These are phyloP conservation scores for Lanius ludovicianus DNA, from an alignment of 2,113 vertebrate species.

Conservation along the genomic window DNA sequence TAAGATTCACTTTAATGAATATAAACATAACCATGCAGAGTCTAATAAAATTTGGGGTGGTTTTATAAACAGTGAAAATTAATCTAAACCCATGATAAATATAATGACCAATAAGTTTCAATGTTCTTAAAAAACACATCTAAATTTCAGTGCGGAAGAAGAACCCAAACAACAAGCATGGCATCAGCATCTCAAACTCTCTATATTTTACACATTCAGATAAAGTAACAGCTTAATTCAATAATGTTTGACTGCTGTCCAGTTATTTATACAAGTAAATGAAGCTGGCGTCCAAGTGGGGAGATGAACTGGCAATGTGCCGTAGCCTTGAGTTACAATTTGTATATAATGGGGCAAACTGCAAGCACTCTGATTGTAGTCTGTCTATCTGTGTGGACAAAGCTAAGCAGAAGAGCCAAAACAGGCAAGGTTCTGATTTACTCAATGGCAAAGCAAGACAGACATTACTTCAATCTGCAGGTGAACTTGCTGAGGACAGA, in stretches of 20 bases:
- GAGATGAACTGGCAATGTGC: neutral
- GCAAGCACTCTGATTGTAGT: neutral
- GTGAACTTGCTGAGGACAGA: neutral
- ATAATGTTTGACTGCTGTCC: neutral
- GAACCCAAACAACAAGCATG: accelerated
- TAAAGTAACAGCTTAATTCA: constrained; percentile 15
- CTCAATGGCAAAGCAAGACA: neutral
- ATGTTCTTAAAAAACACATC: neutral
- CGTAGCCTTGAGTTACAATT: neutral
- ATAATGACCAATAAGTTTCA: neutral
- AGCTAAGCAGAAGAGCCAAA: neutral
- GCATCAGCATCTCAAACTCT: neutral
- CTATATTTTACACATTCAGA: neutral
- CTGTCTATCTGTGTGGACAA: neutral
- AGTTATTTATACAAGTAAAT: constrained; percentile 4
- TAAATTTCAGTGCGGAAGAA: neutral
- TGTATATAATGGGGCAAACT: neutral
- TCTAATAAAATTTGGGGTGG: neutral
- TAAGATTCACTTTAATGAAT: neutral
- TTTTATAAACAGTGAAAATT: neutral
- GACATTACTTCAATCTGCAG: neutral
- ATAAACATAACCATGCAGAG: neutral
- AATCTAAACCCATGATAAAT: neutral
- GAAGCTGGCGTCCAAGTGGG: neutral
- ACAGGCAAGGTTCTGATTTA: neutral